These are phyloP conservation scores for Baronia brevicornis DNA, from an alignment of 2,888 invertebrate species.

Conservation along the genomic window DNA sequence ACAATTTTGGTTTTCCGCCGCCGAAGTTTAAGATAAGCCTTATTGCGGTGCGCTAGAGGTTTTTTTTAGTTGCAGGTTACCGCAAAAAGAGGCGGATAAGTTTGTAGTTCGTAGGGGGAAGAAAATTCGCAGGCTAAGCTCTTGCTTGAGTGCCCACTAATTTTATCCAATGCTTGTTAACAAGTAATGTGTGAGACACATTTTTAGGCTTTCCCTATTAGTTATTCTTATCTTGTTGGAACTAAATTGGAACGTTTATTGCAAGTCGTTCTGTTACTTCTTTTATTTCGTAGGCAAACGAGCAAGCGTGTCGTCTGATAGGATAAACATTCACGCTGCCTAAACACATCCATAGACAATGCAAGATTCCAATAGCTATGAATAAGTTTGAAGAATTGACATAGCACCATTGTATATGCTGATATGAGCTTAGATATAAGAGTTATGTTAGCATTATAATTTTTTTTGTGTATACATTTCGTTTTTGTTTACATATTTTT, in stretches of 20 bases:
- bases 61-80: conserved; percentile 30
- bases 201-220: conserved; percentile 37
- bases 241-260: conserved; percentile 24
- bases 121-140: conserved; percentile 66
- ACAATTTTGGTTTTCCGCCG: conserved; percentile 45
- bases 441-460: too few species aligned
- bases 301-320: too few species aligned
- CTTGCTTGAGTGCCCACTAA: conserved; percentile 65
- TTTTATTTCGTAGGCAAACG: too few species aligned
- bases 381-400: too few species aligned
- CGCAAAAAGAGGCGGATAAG: conserved; percentile 25
- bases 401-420: too few species aligned
- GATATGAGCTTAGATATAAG: too few species aligned
- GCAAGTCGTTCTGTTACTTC: not conserved
- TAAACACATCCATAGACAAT: too few species aligned
- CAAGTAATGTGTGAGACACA: conserved; percentile 54
- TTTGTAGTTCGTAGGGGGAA: conserved; percentile 39
- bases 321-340: too few species aligned
- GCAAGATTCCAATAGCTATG: too few species aligned
- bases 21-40: conserved; percentile 30
- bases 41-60: conserved; percentile 35
- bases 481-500: too few species aligned
- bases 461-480: too few species aligned
- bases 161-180: conserved; percentile 62
- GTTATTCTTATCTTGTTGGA: conserved; percentile 19